Evolutionary conservation across 2,888 invertebrate genomes (phyloP).

Genomic region (Onchidella celtica): DNA sequence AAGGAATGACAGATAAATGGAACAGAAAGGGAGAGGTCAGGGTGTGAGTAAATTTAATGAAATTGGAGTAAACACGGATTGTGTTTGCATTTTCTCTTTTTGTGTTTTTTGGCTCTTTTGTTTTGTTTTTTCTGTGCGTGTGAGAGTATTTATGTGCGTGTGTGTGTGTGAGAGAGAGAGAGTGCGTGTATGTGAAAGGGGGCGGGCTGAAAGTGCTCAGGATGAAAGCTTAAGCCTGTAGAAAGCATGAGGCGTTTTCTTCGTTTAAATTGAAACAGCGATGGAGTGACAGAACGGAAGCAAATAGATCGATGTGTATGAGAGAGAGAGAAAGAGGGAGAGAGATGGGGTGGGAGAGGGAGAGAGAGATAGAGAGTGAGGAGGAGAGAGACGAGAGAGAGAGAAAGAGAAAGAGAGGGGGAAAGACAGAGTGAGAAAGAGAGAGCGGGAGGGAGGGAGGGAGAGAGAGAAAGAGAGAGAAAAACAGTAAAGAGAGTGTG

Average conservation of each 20-base stretch:
- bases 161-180: not conserved
- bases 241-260: too few relatives aligned
- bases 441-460: constrained; percentile 9
- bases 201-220: not conserved
- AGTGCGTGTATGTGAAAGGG: not conserved
- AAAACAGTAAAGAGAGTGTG: not conserved
- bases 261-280: not conserved
- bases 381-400: not conserved
- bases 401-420: not conserved
- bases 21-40: too few relatives aligned
- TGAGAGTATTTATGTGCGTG: not conserved
- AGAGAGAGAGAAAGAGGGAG: not conserved
- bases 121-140: too few relatives aligned
- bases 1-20: not conserved
- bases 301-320: not conserved
- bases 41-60: too few relatives aligned
- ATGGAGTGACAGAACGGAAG: not conserved
- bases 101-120: too few relatives aligned
- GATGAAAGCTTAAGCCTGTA: too few relatives aligned
- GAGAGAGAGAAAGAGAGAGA: constrained; percentile 24
- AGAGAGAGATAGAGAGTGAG: constrained; percentile 10
- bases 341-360: constrained; percentile 13
- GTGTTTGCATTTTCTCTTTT: too few relatives aligned
- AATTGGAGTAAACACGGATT: too few relatives aligned
- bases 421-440: not conserved